These are phyloP conservation scores for Brachirus orientalis DNA, from an alignment of 2,113 vertebrate species.

Conservation along the genomic window DNA sequence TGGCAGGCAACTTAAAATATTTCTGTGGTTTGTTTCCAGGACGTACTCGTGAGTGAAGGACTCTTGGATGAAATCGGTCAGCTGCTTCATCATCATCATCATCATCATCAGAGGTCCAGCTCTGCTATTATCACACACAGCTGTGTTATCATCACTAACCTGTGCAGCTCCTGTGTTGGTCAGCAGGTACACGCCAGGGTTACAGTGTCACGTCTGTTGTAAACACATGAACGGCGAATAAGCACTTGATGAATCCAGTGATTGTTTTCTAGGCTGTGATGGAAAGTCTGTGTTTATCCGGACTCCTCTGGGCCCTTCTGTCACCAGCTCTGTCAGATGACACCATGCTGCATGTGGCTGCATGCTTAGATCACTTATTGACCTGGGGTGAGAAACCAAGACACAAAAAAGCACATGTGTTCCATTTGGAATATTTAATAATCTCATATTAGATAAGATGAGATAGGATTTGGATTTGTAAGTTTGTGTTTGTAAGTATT, in stretches of 20 bases:
- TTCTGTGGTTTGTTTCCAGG: conserved; percentile 59
- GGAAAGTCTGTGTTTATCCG: conserved; percentile 57
- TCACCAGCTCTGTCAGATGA: conserved; percentile 49
- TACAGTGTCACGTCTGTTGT: not conserved
- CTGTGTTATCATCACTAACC: conserved; percentile 76
- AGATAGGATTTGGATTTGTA: too few species aligned
- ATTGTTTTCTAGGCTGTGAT: conserved; percentile 53
- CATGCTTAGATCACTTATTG: conserved; percentile 51
- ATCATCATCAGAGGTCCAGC: conserved; percentile 48
- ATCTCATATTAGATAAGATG: too few species aligned
- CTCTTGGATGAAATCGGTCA: conserved; percentile 75
- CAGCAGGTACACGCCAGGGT: conserved; percentile 56
- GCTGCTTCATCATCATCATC: conserved; percentile 64
- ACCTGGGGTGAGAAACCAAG: conserved; percentile 34
- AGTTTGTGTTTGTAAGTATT: too few species aligned
- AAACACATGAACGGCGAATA: not conserved
- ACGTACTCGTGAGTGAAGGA: conserved; percentile 73
- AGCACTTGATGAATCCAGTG: not conserved
- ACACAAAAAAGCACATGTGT: not conserved
- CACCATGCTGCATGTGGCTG: conserved; percentile 50
- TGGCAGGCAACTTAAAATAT: not conserved
- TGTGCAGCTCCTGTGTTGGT: conserved; percentile 62
- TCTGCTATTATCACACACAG: conserved; percentile 69
- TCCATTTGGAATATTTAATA: not conserved
- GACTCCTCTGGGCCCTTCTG: conserved; percentile 51